Percentiles rank a stretch among this genome's conserved stretches.
phyloP scores from a whole-genome alignment of 2,888 invertebrate species.

The Ennomos erosarius region DNA sequence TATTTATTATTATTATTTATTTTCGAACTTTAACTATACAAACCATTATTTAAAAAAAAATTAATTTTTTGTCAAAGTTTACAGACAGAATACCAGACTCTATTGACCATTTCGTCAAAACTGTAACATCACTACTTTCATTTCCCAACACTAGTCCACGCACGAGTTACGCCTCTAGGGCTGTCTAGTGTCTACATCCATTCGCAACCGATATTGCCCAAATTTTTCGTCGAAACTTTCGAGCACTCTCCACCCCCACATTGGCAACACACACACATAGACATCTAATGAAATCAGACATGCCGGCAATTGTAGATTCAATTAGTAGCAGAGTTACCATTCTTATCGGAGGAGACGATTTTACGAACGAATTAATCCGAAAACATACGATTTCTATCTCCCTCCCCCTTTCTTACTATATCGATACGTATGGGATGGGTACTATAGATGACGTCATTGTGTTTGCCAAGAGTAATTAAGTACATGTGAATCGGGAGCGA shows the following conservation, averaged over 20 bases:
- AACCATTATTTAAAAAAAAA: too few relatives aligned
- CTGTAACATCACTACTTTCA: constrained; percentile 12
- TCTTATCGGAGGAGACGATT: constrained; percentile 84
- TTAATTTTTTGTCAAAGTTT: background rate
- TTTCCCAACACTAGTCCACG: constrained; percentile 27
- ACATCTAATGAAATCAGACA: constrained; percentile 80
- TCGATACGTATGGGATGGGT: constrained; percentile 29
- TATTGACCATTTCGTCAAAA: constrained; percentile 8
- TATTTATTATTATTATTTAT: too few relatives aligned
- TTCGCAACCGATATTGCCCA: constrained; percentile 50
- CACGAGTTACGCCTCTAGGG: constrained; percentile 37
- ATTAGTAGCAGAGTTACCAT: constrained; percentile 83
- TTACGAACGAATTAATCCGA: constrained; percentile 85
- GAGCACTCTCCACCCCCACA: constrained; percentile 49
- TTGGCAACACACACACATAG: constrained; percentile 60
- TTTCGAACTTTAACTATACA: too few relatives aligned
- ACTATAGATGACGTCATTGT: constrained; percentile 75
- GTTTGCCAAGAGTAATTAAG: constrained; percentile 81
- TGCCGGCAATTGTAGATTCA: constrained; percentile 84
- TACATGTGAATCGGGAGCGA: constrained; percentile 69
- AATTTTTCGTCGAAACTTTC: constrained; percentile 51
- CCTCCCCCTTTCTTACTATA: constrained; percentile 62
- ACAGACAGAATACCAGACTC: background rate
- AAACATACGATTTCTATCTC: constrained; percentile 84
- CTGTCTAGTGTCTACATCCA: constrained; percentile 41